Percentiles rank a stretch among this genome's conserved stretches.
Conservation (phyloP, 1,140 invertebrate genomes). For the Gonatopus flavifemur region DNA sequence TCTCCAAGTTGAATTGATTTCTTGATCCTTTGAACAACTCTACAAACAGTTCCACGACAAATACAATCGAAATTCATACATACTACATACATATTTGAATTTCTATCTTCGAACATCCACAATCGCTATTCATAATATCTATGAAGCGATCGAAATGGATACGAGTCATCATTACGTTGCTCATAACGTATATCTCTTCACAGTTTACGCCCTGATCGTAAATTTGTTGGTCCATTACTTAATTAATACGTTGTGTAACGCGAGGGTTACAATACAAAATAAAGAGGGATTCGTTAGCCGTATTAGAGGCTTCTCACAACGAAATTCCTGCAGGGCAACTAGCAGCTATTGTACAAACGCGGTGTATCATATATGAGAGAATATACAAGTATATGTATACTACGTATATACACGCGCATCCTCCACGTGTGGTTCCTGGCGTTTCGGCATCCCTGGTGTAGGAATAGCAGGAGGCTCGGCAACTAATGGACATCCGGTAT, state of each 20-base stretch:
- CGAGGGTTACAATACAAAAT: conserved; percentile 39
- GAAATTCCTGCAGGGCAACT: conserved; percentile 29
- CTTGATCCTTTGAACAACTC: too few species aligned
- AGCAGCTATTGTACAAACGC: conserved; percentile 9
- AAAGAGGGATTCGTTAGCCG: conserved; percentile 34
- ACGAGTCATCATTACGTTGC: neutral
- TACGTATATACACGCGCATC: conserved; percentile 22
- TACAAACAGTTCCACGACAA: too few species aligned
- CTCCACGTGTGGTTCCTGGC: conserved; percentile 7
- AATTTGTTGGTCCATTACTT: conserved; percentile 54
- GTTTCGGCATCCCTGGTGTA: conserved; percentile 25
- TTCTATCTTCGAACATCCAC: too few species aligned
- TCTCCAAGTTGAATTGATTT: too few species aligned
- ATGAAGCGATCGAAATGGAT: neutral
- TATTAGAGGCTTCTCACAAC: conserved; percentile 28
- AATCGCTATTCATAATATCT: too few species aligned
- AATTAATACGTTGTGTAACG: conserved; percentile 50
- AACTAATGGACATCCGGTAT: conserved; percentile 49
- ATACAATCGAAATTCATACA: too few species aligned
- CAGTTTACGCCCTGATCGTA: conserved; percentile 26
- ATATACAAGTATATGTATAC: conserved; percentile 16
- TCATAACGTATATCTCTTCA: neutral
- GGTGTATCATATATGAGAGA: too few species aligned
- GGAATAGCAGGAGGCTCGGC: conserved; percentile 24
- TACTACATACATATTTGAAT: too few species aligned